A percentile compares a stretch with the other conserved stretches of the same genome.
phyloP scores from a whole-genome alignment of 2,888 invertebrate genomes.

The Terebella lapidaria region DNA sequence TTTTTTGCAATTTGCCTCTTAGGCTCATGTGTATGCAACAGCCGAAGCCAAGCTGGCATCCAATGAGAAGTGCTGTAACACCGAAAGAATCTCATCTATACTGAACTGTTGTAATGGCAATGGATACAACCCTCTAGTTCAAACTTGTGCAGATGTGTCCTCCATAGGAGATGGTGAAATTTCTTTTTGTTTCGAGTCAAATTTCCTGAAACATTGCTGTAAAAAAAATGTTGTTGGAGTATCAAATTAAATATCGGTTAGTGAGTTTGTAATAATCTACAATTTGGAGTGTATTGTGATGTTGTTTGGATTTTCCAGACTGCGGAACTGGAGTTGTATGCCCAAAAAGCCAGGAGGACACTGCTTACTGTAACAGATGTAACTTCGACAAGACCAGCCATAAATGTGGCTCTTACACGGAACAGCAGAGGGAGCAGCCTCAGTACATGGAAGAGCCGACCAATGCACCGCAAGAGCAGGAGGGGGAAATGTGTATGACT shows the following conservation, averaged over 20 bases:
- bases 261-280: no score
- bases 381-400: slow-evolving; percentile 36
- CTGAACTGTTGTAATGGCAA: slow-evolving; percentile 46
- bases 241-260: no score
- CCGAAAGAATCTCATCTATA: slow-evolving; percentile 35
- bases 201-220: no score
- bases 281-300: no score
- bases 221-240: no score
- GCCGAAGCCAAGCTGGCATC: slow-evolving; percentile 29
- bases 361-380: slow-evolving; percentile 46
- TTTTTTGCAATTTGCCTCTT: not conserved
- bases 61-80: slow-evolving; percentile 48
- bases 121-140: slow-evolving; percentile 40
- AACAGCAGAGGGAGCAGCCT: not conserved
- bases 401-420: slow-evolving; percentile 32
- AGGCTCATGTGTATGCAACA: slow-evolving; percentile 39
- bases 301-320: slow-evolving; percentile 30
- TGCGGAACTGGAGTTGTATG: slow-evolving; percentile 49
- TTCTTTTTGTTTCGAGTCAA: no score
- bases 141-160: slow-evolving; percentile 48
- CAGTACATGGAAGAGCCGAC: not conserved
- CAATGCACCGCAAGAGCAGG: not conserved
- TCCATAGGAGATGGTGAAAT: slow-evolving; percentile 28
- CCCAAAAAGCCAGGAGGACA: slow-evolving; percentile 25
- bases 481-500: slow-evolving; percentile 28